Evolutionary conservation across 2,888 invertebrate genomes (phyloP).

Genomic region (Dinocampus coccinellae): DNA sequence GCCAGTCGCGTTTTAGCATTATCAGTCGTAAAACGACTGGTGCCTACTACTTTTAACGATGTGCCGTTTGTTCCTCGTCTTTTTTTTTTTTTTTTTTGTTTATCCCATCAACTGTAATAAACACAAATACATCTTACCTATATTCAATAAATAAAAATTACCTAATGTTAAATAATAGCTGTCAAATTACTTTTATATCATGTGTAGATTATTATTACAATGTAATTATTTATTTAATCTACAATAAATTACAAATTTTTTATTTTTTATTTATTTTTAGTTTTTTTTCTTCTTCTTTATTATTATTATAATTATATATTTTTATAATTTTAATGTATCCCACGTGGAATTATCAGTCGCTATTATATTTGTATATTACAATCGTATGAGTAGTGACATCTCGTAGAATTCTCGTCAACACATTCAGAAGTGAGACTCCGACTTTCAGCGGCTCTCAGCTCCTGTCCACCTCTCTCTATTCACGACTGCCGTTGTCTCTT

Average conservation of each 20-base stretch:
- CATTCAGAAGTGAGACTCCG: conserved; percentile 28
- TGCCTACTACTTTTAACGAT: conserved; percentile 32
- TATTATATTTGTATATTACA: conserved; percentile 25
- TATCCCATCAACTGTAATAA: not conserved
- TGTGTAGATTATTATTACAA: not conserved
- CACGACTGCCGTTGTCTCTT: conserved; percentile 16
- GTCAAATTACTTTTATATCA: conserved; percentile 1
- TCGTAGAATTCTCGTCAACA: conserved; percentile 41
- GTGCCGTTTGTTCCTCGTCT: conserved; percentile 4
- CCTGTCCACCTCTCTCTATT: not conserved
- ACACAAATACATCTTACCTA: conserved; percentile 25
- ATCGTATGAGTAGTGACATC: conserved; percentile 55
- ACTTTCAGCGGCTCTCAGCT: conserved; percentile 44
- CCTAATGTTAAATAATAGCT: conserved; percentile 26
- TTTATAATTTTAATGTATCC: conserved; percentile 43
- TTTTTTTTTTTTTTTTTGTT: not conserved
- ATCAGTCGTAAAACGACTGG: conserved; percentile 38
- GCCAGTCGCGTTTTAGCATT: conserved; percentile 42
- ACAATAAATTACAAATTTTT: too few relatives aligned
- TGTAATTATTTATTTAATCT: too few relatives aligned
- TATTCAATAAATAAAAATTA: not conserved
- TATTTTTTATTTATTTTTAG: conserved; percentile 1
- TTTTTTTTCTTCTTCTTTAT: not conserved
- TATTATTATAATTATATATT: not conserved
- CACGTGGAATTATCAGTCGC: conserved; percentile 51